phyloP scores from a whole-genome alignment of 2,797 vertebrate genomes.

The Pseudomugil tenellus region DNA sequence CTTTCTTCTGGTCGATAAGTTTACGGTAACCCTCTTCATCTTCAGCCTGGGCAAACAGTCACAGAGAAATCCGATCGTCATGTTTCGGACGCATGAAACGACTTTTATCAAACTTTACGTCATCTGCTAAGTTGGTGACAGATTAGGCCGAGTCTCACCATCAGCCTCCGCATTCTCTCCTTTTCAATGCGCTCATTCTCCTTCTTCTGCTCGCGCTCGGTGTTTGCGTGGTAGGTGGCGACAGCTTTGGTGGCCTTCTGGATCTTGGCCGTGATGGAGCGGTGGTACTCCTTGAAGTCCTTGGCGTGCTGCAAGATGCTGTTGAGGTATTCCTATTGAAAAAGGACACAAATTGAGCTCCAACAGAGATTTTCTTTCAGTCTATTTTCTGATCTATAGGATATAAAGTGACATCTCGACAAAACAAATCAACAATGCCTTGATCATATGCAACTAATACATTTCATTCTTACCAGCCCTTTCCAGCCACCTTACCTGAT shows the following conservation, averaged over 20 bases:
- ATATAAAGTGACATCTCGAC: too few relatives aligned
- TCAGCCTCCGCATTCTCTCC: conserved; percentile 94
- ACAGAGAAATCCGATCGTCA: neutral
- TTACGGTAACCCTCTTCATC: conserved; percentile 97
- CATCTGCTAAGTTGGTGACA: neutral
- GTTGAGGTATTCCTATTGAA: conserved; percentile 94
- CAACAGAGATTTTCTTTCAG: too few relatives aligned
- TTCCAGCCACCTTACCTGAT: conserved; percentile 83
- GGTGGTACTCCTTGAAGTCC: conserved; percentile 97
- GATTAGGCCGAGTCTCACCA: conserved; percentile 80
- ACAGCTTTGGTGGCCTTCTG: conserved; percentile 97
- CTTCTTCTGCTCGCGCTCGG: conserved; percentile 97
- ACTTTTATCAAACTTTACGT: neutral
- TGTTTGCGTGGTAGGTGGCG: conserved; percentile 96
- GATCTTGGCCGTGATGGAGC: conserved; percentile 93
- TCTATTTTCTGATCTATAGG: neutral
- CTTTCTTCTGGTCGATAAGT: conserved; percentile 98
- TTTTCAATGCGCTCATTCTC: conserved; percentile 97
- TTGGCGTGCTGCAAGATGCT: conserved; percentile 98
- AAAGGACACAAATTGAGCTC: neutral
- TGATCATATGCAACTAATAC: neutral
- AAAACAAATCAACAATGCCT: too few relatives aligned
- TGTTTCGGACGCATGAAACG: neutral
- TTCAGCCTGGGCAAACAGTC: conserved; percentile 83
- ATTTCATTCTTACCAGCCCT: neutral